Evolutionary conservation across 2,888 invertebrate genomes (phyloP), one percentile per base, ranked within the genome.

Genomic region (Epinotia ramella): DNA sequence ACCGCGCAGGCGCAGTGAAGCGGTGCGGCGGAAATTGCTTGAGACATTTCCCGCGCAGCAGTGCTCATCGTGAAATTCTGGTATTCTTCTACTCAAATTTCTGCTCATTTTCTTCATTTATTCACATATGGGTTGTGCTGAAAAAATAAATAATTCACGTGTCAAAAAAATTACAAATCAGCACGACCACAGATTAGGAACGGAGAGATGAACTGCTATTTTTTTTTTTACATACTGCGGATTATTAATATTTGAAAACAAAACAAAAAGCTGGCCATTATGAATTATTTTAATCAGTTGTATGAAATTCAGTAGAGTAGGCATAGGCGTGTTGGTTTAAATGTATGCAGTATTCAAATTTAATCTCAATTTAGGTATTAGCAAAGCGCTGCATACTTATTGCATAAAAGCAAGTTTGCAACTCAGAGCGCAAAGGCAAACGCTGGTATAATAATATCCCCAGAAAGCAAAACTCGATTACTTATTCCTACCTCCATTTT

Each of bases 1-100:
- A 85, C 95, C 96, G 90, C 96, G 96, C 95, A 96, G 87, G 86
- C 96, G 96, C 95, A 96, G 88, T 88, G 96, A 96, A 75, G 95
- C 94, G 82, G 96, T 95, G 87, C 96, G 96, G 79, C 95, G 95
- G 88, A 96, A 95, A 84, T 92, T 89, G 84, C 95, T 88, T 87
- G 91, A 90, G 92, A 91, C 88, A 91, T 93, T 92, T 87, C 91
- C 92, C 88, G 94, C 90, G 90, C 94, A 93, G 87, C 91, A 94
- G 83, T 91, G 90, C 82, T 93, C 94, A 89, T 94, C 94, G 85
- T 93, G 92, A 84, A 88, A 92, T 81, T 94, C 94, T 78, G 89
- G 82, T 80, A 89, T 83, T 88, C 91, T 90, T 87, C 90, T 91
- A 81, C 81, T 88, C 82, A 87, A 89, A 85, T 91, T 92, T 87